Conservation (phyloP, 2,113 vertebrate species). For the Microtus richardsoni region DNA sequence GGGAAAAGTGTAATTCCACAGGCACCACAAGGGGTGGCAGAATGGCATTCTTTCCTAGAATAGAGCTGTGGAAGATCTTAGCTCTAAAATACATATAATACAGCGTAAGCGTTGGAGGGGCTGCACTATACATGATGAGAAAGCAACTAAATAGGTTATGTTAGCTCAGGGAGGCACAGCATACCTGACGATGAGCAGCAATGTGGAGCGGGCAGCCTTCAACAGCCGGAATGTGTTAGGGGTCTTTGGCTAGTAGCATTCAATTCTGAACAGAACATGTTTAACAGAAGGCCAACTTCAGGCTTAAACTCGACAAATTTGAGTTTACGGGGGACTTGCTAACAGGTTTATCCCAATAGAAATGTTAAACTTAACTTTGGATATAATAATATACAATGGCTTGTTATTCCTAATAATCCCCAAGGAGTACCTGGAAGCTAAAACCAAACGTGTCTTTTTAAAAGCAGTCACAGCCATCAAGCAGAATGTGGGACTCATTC, state of each 20-base stretch:
- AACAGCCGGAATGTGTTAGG: neutral
- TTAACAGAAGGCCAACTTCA: constrained; percentile 34
- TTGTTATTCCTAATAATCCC: constrained; percentile 41
- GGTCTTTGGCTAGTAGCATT: neutral
- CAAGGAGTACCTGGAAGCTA: constrained; percentile 20
- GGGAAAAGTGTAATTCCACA: constrained; percentile 4
- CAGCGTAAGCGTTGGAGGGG: neutral
- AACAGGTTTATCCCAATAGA: neutral
- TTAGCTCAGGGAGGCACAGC: neutral
- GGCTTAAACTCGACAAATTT: constrained; percentile 21
- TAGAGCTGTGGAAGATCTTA: constrained; percentile 29
- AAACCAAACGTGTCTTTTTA: neutral
- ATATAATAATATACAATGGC: neutral
- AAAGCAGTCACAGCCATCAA: constrained; percentile 14
- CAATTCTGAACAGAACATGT: neutral
- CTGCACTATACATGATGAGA: neutral
- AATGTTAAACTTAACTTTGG: constrained; percentile 28
- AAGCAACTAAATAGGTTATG: neutral
- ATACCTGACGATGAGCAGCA: neutral
- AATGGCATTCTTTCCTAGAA: constrained; percentile 25
- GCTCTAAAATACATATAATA: neutral
- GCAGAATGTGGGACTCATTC: constrained; percentile 17
- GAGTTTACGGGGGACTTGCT: constrained; percentile 22
- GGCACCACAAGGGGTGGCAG: constrained; percentile 20
- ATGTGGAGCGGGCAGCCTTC: neutral